Evolutionary conservation across 2,113 vertebrate genomes (phyloP).

Genomic region (Thoracochromis brauschi): DNA sequence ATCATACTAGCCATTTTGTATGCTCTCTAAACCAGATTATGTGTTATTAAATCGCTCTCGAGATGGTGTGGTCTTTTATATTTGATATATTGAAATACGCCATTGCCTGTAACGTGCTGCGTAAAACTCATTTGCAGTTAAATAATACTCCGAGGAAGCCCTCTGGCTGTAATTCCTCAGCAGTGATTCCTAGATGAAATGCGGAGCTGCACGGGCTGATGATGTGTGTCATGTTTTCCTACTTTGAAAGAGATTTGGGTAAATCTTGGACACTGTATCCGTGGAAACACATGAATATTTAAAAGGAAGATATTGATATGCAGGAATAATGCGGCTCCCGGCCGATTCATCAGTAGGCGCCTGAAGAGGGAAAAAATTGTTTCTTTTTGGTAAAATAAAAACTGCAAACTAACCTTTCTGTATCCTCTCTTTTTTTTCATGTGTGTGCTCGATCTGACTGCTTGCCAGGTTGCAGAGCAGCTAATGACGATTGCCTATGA

Average conservation of each 20-base stretch:
- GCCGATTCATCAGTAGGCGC: background rate
- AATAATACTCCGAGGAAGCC: background rate
- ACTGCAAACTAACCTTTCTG: background rate
- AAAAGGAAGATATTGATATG: background rate
- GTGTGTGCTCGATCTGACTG: background rate
- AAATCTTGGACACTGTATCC: background rate
- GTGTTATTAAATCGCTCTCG: background rate
- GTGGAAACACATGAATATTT: background rate
- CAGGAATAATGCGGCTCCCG: background rate
- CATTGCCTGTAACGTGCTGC: background rate
- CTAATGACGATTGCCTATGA: conserved; percentile 97
- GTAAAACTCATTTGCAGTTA: background rate
- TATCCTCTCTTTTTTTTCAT: background rate
- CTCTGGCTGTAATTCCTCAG: background rate
- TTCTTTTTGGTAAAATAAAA: background rate
- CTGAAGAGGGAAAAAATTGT: background rate
- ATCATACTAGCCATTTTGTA: background rate
- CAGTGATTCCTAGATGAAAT: background rate
- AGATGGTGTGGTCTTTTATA: background rate
- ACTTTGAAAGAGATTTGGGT: background rate
- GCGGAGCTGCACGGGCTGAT: background rate
- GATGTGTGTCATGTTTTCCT: background rate
- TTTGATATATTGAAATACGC: background rate
- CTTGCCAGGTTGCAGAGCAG: conserved; percentile 86
- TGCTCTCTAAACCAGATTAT: background rate